A percentile compares a stretch with the other conserved stretches of the same genome.
These are phyloP conservation scores for Lagodon rhomboides DNA, from an alignment of 2,797 vertebrate species.

Conservation along the genomic window DNA sequence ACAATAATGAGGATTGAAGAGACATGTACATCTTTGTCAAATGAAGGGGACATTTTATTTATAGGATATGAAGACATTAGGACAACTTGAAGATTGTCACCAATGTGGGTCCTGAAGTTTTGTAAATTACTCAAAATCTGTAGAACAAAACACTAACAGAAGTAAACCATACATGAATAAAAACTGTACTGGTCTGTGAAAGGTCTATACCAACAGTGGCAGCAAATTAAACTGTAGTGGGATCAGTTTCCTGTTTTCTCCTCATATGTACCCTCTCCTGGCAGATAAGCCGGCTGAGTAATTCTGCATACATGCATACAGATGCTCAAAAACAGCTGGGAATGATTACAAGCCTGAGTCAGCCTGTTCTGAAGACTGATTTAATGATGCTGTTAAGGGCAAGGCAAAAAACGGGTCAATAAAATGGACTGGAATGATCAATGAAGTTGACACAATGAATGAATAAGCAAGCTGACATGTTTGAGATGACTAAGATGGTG, in stretches of 20 bases:
- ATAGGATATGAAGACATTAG: background rate
- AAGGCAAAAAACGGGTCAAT: background rate
- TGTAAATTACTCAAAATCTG: background rate
- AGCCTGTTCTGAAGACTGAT: slow-evolving; percentile 23
- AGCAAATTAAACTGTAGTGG: slow-evolving; percentile 27
- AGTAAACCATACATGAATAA: background rate
- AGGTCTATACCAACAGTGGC: slow-evolving; percentile 3
- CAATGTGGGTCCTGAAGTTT: background rate
- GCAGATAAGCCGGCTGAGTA: slow-evolving; percentile 47
- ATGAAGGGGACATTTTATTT: background rate
- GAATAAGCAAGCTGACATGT: too few relatives aligned
- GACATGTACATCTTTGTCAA: background rate
- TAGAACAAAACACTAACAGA: background rate
- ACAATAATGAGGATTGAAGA: background rate
- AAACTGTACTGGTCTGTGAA: background rate
- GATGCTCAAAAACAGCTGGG: slow-evolving; percentile 57
- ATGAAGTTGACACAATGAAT: background rate
- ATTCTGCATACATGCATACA: slow-evolving; percentile 33
- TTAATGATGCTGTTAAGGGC: slow-evolving; percentile 26
- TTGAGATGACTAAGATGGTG: background rate
- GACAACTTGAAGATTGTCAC: background rate
- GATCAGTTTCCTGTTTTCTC: slow-evolving; percentile 50
- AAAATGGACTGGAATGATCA: background rate
- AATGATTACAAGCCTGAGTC: slow-evolving; percentile 54
- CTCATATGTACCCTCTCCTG: slow-evolving; percentile 31